Evolutionary conservation across 2,113 vertebrate genomes (phyloP), one percentile per base, ranked within the genome.

Genomic region (Probosciger aterrimus): DNA sequence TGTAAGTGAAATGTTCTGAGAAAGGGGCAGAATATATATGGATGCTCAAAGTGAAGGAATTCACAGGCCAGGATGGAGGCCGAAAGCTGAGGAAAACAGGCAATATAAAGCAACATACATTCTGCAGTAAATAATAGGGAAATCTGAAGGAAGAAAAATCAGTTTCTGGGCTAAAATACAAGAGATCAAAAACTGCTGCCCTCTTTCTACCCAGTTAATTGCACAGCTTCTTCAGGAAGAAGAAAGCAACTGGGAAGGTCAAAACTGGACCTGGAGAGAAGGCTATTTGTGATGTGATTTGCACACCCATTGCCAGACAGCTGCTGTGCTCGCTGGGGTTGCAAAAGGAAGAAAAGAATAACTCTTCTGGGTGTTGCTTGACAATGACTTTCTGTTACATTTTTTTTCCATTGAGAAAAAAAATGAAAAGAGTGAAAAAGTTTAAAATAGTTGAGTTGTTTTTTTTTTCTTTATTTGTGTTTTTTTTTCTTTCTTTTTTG

Each of bases 141-240:
- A 74, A 23, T 74, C 18, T 55, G 35, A 68, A 75, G 33, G 27
- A 55, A 75, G 12, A n/a, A 75, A 80, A 68, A 49, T 14, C 31
- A 85, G 14, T 47, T 68, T 75, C 47, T 75, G 35, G 33, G 16
- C 9, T 63, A 75, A 74, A 68, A 74, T 18, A 11, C 12, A 10
- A 20, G 11, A 79, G 18, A 53, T 0, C 7, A 27, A 52, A 57
- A 64, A 11, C 2, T 2, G 2, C 24, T 5, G 46, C 4, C 4
- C 3, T 55, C 33, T 83, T 67, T 68, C 67, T 74, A 55, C 12
- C 27, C 11, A 39, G 28, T 24, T 53, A n/a, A 55, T 44, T 46
- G 11, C 27, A 37, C 23, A 69, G 16, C 14, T 80, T 73, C 31
- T 62, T 57, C 23, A 50, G 68, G 68, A 75, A 37, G 28, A 37